Percentiles rank a stretch among this genome's conserved stretches.
Conservation (phyloP, 2,797 vertebrate species). For the Coregonus ussuriensis region DNA sequence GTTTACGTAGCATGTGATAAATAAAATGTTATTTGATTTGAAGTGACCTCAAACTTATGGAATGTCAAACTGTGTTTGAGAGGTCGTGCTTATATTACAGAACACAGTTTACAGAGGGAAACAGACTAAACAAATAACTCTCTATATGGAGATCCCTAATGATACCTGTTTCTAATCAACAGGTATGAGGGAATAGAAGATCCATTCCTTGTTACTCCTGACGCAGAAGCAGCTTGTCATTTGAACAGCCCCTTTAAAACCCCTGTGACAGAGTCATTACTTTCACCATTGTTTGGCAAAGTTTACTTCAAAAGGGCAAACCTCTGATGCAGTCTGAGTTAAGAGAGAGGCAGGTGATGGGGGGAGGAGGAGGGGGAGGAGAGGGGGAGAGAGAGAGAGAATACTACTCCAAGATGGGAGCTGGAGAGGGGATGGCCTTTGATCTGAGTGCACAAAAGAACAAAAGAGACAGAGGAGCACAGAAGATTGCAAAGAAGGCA, state of each 20-base stretch:
- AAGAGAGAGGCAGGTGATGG: constrained; percentile 58
- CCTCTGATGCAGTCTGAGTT: constrained; percentile 48
- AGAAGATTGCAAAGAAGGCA: constrained; percentile 68
- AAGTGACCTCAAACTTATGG: constrained; percentile 54
- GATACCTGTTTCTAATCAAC: background rate
- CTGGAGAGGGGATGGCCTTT: constrained; percentile 73
- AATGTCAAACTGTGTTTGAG: too few species aligned
- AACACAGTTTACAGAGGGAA: too few species aligned
- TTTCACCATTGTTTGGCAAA: constrained; percentile 70
- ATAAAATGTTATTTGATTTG: too few species aligned
- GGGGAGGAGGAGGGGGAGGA: constrained; percentile 34
- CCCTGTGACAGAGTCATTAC: constrained; percentile 71
- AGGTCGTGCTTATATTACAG: too few species aligned
- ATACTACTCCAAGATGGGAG: background rate
- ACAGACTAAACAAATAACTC: too few species aligned
- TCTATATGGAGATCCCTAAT: background rate
- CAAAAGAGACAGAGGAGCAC: constrained; percentile 56
- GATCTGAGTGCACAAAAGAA: constrained; percentile 74
- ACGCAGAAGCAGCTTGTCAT: background rate
- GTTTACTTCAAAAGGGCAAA: constrained; percentile 60
- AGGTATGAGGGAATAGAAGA: background rate
- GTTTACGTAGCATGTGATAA: too few species aligned
- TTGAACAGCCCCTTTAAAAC: constrained; percentile 45
- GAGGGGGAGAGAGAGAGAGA: constrained; percentile 17
- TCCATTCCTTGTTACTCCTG: constrained; percentile 31